Evolutionary conservation across 2,113 vertebrate genomes (phyloP), one percentile per base, ranked within the genome.

Genomic region (Hippocampus comes): DNA sequence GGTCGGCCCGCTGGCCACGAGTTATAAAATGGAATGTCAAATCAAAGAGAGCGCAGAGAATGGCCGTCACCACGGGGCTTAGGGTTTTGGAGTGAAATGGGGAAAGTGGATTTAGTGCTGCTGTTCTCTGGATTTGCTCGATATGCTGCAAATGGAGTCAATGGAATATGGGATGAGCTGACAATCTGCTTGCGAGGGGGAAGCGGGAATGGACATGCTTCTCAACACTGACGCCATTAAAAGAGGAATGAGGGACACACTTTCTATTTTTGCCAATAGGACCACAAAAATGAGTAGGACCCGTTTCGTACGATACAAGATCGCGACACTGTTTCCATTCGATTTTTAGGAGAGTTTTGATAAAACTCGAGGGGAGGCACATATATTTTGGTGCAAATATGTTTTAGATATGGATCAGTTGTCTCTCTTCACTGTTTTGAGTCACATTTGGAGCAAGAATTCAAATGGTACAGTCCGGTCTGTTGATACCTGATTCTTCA

Each of bases 21-120:
- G 85, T 76, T 83, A 88, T 86, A 82, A 90, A 89, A 92, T 82
- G 72, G 86, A 85, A 88, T 84, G 90, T 92, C 88, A 90, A 88
- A 88, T 87, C 84, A 87, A 84, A 90, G 77, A 83, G 79, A 84
- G 84, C 78, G 86, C 85, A 78, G 81, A 82, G 78, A 84, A 85
- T 75, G 76, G 78, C 80, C 77, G 78, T 82, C 75, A 85, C 82
- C 82, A 82, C 72, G 68, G 85, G 88, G 82, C 79, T 80, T 70
- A 80, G n/a, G 74, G 18, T 71, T 42, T 71, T 61, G 66, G 75
- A 87, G 72, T 72, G 74, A 83, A 82, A 88, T 84, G 78, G 78
- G 34, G 75, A 84, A 87, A 88, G 80, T 82, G 81, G 83, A 87
- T 88, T 90, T 86, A 78, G 71, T 68, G 79, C 80, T 48, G 79